Evolutionary conservation across 2,888 invertebrate genomes (phyloP), one percentile per base, ranked within the genome.

Genomic region (Melikaiella ostensackeni): DNA sequence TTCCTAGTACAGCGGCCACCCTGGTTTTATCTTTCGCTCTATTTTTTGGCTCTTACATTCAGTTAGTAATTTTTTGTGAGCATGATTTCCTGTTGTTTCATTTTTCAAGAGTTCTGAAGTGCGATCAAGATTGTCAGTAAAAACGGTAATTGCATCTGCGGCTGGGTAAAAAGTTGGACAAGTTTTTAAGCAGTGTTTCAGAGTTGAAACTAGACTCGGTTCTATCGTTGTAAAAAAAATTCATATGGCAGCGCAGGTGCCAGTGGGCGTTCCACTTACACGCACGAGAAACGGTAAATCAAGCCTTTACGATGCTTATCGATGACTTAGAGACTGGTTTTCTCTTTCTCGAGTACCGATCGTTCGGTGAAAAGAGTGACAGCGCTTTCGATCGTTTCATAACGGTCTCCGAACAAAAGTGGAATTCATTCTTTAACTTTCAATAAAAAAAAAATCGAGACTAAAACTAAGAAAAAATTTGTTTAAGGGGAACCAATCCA

Each of bases 351-450:
- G 78, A 78, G 75, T 82, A 76, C 77, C 80, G 81, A 79, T 79
- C 79, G 76, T 46, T 62, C 79, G 81, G 80, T 81, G 84, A 84
- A 84, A 84, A 84, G 81, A 81, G 79, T 74, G 81, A 80, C 80
- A 80, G 77, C 79, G 81, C 81, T 83, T 84, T 82, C 81, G 81
- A 81, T 77, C 81, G 81, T 85, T 84, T 85, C 83, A 85, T 83
- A 85, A 85, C 80, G 50, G 50, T 30, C 33, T 30, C 19, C 21
- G 30, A 70, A 55, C 50, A 50, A 70, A 70, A 70, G 46, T 70
- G 30, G 50, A 50, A 70, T 55, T 66, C 27, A 42, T 24, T 42
- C 27, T n/a, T 4, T 27, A 30, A 70, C 46, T 70, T 50, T 70
- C 46, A 4, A 55, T 55, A 2, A 21, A 21, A 2, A 21, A 21